These are phyloP conservation scores for Ecliptopera silaceata DNA, from an alignment of 2,888 invertebrate species.

Conservation along the genomic window DNA sequence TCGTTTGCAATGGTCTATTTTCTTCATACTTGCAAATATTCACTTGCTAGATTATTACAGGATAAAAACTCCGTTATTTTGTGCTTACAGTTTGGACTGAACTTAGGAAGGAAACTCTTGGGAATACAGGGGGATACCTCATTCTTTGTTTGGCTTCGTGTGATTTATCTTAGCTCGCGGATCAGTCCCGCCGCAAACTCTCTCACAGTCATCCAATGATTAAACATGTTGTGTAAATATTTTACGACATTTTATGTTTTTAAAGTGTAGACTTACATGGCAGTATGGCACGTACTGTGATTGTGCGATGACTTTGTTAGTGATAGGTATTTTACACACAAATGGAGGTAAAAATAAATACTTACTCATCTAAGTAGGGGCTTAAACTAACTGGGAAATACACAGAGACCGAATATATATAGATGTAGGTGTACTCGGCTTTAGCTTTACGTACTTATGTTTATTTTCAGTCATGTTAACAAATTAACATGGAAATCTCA, in stretches of 20 bases:
- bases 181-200: conserved; percentile 58
- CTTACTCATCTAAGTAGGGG: too few relatives aligned
- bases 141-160: conserved; percentile 71
- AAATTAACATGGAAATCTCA: too few relatives aligned
- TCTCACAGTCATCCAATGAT: conserved; percentile 59
- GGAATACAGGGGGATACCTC: conserved; percentile 36
- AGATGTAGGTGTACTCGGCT: too few relatives aligned
- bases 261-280: conserved; percentile 20
- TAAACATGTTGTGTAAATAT: conserved; percentile 55
- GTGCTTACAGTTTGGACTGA: conserved; percentile 8
- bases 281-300: conserved; percentile 9
- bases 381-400: too few relatives aligned
- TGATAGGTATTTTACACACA: neutral
- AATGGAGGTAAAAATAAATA: neutral
- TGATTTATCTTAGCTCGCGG: conserved; percentile 68
- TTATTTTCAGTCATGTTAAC: too few relatives aligned
- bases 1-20: too few relatives aligned
- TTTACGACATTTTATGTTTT: conserved; percentile 31
- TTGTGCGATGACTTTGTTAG: conserved; percentile 1
- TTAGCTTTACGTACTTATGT: too few relatives aligned
- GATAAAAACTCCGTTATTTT: conserved; percentile 9
- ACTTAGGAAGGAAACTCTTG: conserved; percentile 18
- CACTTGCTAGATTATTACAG: neutral
- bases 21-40: too few relatives aligned
- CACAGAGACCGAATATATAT: too few relatives aligned